A percentile compares a stretch with the other conserved stretches of the same genome.
phyloP scores from a whole-genome alignment of 2,113 vertebrate species.

The Mirza zaza region DNA sequence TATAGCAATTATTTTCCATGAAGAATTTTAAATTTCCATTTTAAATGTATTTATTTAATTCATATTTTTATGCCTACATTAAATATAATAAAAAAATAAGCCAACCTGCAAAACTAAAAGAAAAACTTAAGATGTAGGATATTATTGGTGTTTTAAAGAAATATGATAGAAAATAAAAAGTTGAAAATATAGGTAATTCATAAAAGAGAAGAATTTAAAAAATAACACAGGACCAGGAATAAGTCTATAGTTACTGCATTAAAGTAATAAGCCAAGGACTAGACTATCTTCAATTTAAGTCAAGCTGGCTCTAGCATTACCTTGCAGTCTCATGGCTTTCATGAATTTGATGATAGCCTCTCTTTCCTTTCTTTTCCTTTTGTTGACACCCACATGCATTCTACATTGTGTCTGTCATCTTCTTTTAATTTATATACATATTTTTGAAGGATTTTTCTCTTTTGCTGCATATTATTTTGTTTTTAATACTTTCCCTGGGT shows the following conservation, averaged over 20 bases:
- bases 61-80: not conserved
- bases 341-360: not conserved
- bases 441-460: not conserved
- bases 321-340: not conserved
- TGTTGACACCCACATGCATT: not conserved
- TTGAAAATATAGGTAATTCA: constrained; percentile 5
- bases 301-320: not conserved
- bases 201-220: constrained; percentile 9
- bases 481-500: not conserved
- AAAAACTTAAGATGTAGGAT: not conserved
- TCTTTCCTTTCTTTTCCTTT: not conserved
- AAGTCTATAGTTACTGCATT: not conserved
- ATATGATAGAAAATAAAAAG: not conserved
- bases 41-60: constrained; percentile 1
- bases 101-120: not conserved
- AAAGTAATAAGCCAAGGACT: not conserved
- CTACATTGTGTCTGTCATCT: not conserved
- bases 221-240: not conserved
- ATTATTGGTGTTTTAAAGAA: constrained; percentile 35
- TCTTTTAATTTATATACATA: not conserved
- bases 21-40: constrained; percentile 16
- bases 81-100: not conserved
- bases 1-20: not conserved
- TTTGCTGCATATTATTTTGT: not conserved
- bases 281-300: not conserved